Conservation (phyloP, 30 jellyfish, hydroid and myxozoan genomes). For the Aurelia aurita complex sp. Pacific region DNA sequence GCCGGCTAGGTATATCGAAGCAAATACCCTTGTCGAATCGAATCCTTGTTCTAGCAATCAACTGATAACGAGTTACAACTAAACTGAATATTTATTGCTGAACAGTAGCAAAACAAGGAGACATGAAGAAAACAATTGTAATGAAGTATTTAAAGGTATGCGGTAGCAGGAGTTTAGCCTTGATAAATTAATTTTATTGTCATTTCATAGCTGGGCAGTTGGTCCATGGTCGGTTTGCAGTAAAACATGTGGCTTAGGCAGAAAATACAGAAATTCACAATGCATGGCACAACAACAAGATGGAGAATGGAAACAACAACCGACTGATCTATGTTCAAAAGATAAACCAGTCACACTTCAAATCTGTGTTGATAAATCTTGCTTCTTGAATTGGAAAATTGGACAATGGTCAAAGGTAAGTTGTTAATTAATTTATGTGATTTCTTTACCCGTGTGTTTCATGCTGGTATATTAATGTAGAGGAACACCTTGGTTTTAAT, state of each 20-base stretch:
- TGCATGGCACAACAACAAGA: constrained; percentile 64
- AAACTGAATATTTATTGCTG: too few species aligned
- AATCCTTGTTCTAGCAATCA: too few species aligned
- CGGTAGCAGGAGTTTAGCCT: too few species aligned
- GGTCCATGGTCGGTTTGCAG: constrained; percentile 89
- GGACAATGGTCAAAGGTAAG: constrained; percentile 92
- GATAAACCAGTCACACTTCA: constrained; percentile 88
- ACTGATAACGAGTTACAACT: too few species aligned
- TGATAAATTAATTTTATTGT: not conserved
- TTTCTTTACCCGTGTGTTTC: not conserved
- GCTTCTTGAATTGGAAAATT: constrained; percentile 83
- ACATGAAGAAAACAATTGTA: too few species aligned
- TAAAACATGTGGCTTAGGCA: constrained; percentile 86
- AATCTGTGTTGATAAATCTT: constrained; percentile 85
- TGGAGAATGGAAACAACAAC: constrained; percentile 66
- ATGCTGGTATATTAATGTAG: too few species aligned
- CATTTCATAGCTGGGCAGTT: constrained; percentile 70
- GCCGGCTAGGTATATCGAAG: too few species aligned
- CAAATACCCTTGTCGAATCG: too few species aligned
- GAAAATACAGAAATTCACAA: constrained; percentile 58
- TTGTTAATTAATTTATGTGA: not conserved
- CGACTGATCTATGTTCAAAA: constrained; percentile 60
- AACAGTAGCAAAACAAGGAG: too few species aligned
- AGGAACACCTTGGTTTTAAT: too few species aligned
- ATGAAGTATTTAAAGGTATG: too few species aligned